Conservation (phyloP, 2,113 vertebrate genomes). For the Rhinogobius similis region DNA sequence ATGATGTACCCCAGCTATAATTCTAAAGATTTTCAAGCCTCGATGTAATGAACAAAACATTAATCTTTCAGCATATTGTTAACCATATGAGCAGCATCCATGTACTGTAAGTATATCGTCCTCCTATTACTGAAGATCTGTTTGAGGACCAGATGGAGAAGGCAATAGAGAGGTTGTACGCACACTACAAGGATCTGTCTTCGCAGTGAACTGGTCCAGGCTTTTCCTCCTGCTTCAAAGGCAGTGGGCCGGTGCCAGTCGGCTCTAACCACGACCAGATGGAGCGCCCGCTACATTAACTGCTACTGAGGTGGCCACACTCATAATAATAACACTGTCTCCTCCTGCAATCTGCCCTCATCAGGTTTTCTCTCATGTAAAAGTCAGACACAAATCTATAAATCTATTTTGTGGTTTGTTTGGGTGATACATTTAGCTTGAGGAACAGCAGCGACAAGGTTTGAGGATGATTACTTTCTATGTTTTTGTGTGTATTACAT, state of each 20-base stretch:
- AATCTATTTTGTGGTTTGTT: too few relatives aligned
- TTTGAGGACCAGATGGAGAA: conserved; percentile 22
- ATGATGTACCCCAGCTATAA: too few relatives aligned
- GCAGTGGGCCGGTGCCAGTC: conserved; percentile 45
- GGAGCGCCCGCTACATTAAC: conserved; percentile 47
- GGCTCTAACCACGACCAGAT: conserved; percentile 65
- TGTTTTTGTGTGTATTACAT: too few relatives aligned
- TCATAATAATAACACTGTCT: conserved; percentile 61
- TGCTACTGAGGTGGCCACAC: conserved; percentile 58
- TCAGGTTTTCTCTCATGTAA: neutral
- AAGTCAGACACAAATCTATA: neutral
- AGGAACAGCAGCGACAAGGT: too few relatives aligned
- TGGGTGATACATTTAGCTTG: too few relatives aligned
- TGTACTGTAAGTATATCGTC: neutral
- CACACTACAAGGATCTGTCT: conserved; percentile 27
- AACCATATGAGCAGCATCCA: too few relatives aligned
- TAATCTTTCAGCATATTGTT: too few relatives aligned
- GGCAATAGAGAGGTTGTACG: conserved; percentile 34
- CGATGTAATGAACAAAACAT: too few relatives aligned
- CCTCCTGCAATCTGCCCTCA: neutral
- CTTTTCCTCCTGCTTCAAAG: conserved; percentile 56
- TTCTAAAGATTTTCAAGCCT: too few relatives aligned
- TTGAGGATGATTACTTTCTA: too few relatives aligned
- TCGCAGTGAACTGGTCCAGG: conserved; percentile 29
- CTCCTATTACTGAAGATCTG: neutral